A percentile compares a stretch with the other conserved stretches of the same genome.
phyloP scores from a whole-genome alignment of 1,140 invertebrate species.

The Batillaria attramentaria region DNA sequence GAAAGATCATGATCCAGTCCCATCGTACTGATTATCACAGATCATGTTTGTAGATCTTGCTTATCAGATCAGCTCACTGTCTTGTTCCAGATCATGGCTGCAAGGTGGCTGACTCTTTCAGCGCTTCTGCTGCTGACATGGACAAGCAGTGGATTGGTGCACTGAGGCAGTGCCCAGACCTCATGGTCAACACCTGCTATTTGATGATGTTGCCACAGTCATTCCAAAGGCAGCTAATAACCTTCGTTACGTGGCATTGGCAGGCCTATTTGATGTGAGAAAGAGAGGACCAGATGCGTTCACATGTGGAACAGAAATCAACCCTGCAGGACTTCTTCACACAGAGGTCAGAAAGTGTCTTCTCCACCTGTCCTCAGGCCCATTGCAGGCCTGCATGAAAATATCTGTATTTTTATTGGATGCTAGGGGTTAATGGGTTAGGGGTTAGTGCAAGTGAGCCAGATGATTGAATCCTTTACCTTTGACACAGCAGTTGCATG shows the following conservation, averaged over 20 bases:
- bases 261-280: conserved; percentile 36
- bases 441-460: background rate
- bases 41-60: no score
- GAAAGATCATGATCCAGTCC: no score
- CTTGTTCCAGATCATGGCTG: background rate
- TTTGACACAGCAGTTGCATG: background rate
- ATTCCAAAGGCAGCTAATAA: background rate
- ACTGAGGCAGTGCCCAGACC: background rate
- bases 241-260: background rate
- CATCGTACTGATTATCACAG: no score
- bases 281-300: conserved; percentile 39
- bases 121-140: background rate
- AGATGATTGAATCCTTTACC: background rate
- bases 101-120: background rate
- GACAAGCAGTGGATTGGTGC: background rate
- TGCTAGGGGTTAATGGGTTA: background rate
- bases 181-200: background rate
- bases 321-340: background rate
- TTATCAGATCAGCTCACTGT: no score
- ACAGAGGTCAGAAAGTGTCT: background rate
- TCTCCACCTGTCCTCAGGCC: no score
- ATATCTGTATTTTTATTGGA: background rate
- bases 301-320: conserved; percentile 33
- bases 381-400: no score
- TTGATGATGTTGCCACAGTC: background rate